Conservation (phyloP, 1,140 invertebrate genomes). For the Dinoponera quadriceps region DNA sequence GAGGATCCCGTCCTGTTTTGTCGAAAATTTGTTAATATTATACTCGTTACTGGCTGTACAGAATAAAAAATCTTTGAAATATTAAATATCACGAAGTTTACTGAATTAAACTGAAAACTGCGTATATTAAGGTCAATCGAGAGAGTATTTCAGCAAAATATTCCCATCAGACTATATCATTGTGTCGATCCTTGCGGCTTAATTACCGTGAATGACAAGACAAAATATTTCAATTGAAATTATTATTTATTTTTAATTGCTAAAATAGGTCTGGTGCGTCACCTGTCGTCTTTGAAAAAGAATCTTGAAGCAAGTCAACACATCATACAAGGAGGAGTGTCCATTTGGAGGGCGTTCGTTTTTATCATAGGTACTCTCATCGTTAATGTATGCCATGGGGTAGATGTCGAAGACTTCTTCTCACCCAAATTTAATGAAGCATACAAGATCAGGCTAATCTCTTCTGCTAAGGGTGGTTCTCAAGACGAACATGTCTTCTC, state of each 20-base stretch:
- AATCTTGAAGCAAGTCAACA: conserved; percentile 88
- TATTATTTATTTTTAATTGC: not conserved
- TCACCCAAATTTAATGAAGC: conserved; percentile 81
- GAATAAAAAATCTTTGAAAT: too few species aligned
- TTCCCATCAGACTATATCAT: too few species aligned
- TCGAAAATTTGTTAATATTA: too few species aligned
- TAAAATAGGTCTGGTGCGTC: conserved; percentile 84
- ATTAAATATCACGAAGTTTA: too few species aligned
- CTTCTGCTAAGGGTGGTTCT: conserved; percentile 68
- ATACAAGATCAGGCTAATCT: conserved; percentile 87
- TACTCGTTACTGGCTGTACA: too few species aligned
- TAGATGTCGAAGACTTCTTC: conserved; percentile 87
- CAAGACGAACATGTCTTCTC: not conserved
- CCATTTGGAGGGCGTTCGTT: conserved; percentile 90
- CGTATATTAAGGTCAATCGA: too few species aligned
- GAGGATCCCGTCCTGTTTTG: too few species aligned
- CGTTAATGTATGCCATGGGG: conserved; percentile 86
- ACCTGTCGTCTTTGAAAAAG: conserved; percentile 86
- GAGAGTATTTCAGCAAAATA: too few species aligned
- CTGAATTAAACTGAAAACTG: too few species aligned
- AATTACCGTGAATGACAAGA: not conserved
- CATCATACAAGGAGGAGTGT: conserved; percentile 89
- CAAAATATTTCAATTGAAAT: not conserved
- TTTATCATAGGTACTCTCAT: conserved; percentile 86
- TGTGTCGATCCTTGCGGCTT: not conserved